These are phyloP conservation scores for Pangasius mekongensis DNA, from an alignment of 2,797 vertebrate species.

Conservation along the genomic window DNA sequence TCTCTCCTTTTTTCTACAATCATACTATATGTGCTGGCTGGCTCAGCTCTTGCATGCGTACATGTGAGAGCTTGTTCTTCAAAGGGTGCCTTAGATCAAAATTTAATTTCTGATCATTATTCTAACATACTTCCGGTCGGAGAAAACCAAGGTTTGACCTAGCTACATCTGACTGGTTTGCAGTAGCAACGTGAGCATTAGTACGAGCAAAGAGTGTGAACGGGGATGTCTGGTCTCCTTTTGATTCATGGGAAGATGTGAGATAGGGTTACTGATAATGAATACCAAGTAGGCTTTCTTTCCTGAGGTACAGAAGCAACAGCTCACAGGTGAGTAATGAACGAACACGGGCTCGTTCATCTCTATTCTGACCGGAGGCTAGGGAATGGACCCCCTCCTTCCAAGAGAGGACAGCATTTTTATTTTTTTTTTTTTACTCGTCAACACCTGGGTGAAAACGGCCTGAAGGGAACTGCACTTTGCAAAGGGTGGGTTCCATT, in stretches of 20 bases:
- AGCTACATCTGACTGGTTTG: slow-evolving; percentile 18
- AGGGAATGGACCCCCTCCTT: slow-evolving; percentile 42
- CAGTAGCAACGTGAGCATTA: slow-evolving; percentile 18
- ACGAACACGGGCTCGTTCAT: slow-evolving; percentile 51
- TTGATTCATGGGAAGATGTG: slow-evolving; percentile 47
- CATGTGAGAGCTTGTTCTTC: slow-evolving; percentile 43
- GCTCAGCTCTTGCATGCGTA: not conserved
- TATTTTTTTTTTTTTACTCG: slow-evolving; percentile 9
- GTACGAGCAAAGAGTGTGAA: slow-evolving; percentile 27
- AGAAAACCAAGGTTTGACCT: slow-evolving; percentile 11
- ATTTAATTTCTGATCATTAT: slow-evolving; percentile 42
- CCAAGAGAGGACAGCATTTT: slow-evolving; percentile 34
- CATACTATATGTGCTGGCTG: not conserved
- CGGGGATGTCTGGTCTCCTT: slow-evolving; percentile 33
- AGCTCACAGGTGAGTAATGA: slow-evolving; percentile 56
- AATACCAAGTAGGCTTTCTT: slow-evolving; percentile 56
- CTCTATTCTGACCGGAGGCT: slow-evolving; percentile 53
- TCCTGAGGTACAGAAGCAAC: slow-evolving; percentile 51
- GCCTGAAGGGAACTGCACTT: slow-evolving; percentile 51
- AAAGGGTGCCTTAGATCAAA: slow-evolving; percentile 44
- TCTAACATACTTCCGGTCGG: not conserved
- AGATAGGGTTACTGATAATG: slow-evolving; percentile 41
- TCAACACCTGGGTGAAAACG: slow-evolving; percentile 30
- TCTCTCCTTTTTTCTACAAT: not conserved
- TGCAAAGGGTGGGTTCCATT: slow-evolving; percentile 58